Base-by-base conservation (phyloP, 2,888 invertebrate genomes). In the Diarsia mendica region DNA sequence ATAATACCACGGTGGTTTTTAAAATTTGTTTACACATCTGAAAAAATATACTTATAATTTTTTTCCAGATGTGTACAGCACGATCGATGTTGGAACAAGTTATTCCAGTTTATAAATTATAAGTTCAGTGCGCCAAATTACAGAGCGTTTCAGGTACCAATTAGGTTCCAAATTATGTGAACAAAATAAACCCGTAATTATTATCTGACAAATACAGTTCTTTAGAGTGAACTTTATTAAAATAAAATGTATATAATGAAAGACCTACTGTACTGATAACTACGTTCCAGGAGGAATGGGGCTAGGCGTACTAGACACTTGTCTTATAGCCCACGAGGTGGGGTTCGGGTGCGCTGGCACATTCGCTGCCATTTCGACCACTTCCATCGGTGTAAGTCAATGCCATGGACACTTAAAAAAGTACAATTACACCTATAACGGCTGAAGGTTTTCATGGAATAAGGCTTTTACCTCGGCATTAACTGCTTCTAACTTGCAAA, bases 321-420 rank as follows among this genome's bases (percentile, higher is more conserved):
- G 88, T 78, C 75, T 90, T 46, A 80, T 87, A 44, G 74, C 80
- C 18, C 85, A 88, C 66, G 90, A 97, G 88, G 87, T 97, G 44
- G 96, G 97, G 1, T 98, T 97, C 89, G 98, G 97, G 44, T 98
- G 98, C 90, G 96, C 97, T 53, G 98, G 97, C 61, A 94, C 97
- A 44, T 94, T 96, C 74, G 92, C 93, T 55, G 93, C 93, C 18
- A 79, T 93, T 64, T 86, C 92, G 68, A 89, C 90, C 48, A 89
- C 89, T 72, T 89, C 88, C 67, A 90, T 93, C 86, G 91, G 91
- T 80, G 93, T 93, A 90, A 93, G 93, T 92, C 79, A 70, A n/a
- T 63, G 15, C 39, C 55, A 67, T 64, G 33, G 23, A 66, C 51
- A 72, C 61, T 51, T 28, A 63, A 28, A 51, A 39, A 46, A 5